Base-by-base conservation (phyloP, 2,888 invertebrate genomes). In the Villa cingulata region DNA sequence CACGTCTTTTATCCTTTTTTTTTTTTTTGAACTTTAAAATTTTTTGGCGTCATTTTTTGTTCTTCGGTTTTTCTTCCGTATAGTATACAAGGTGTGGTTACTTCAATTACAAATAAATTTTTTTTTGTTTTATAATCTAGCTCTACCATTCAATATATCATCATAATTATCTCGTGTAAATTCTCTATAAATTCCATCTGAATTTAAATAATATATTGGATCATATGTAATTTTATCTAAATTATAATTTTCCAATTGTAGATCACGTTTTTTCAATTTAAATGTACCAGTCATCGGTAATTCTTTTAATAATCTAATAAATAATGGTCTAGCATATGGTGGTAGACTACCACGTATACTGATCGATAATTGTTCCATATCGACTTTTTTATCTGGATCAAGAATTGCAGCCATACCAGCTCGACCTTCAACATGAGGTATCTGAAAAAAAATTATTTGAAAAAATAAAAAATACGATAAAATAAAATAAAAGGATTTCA, bases 351-450 rank as follows among this genome's bases (percentile, higher is more conserved):
- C 75, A 60, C 80, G 79, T 41, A 87, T 70, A 46, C 78, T 79
- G n/a, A 72, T 69, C 20, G 80, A 78, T 48, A 88, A 70, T 45
- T 71, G 68, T 20, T 64, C 56, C 54, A 85, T 68, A 58, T 80
- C 75, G 46, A 86, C 64, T 49, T 71, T 65, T 32, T 75, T 71
- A 2, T 75, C 68, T 4, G 78, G 74, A 65, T 88, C 86, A 17
- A 83, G 84, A 48, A 95, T 78, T 18, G 91, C 89, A 18, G 83
- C 90, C 95, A 96, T 96, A 53, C 95, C 95, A 16, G 90, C 92
- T 58, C 83, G 79, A 0, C 95, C 95, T 62, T 89, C 88, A 43
- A 79, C 76, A 51, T 77, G 75, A 1, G 86, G 85, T 54, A 88
- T 75, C 86, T 86, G 62, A 45, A 56, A 55, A 37, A 16, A 16